These are phyloP conservation scores for Petrosia ficiformis DNA, from an alignment of 37 sponge, comb jelly and placozoan genomes.

Conservation along the genomic window DNA sequence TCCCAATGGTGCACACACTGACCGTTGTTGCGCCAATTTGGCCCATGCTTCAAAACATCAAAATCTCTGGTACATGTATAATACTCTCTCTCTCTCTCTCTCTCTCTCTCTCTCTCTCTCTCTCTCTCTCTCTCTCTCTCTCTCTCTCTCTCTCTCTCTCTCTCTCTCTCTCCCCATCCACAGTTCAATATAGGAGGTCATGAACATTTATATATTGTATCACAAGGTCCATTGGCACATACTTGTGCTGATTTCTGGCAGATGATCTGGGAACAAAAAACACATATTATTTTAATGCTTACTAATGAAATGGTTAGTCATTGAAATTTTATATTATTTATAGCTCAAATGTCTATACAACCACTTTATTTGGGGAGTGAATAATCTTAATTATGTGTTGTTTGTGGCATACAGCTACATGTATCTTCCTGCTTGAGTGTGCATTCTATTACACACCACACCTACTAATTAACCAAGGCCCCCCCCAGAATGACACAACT, in stretches of 20 bases:
- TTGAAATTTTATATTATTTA: not conserved
- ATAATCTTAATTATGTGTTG: not conserved
- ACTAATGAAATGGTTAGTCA: slow-evolving; percentile 61
- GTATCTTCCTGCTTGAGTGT: not conserved
- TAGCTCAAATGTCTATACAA: slow-evolving; percentile 1
- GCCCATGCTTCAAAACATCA: too few relatives aligned
- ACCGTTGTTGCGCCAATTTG: too few relatives aligned
- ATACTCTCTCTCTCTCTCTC: slow-evolving; percentile 30
- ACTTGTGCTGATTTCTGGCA: slow-evolving; percentile 96
- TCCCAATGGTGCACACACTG: too few relatives aligned
- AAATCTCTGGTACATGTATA: too few relatives aligned
- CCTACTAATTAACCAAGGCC: too few relatives aligned
- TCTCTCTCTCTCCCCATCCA: slow-evolving; percentile 13
- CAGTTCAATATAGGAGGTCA: slow-evolving; percentile 18
- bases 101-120: slow-evolving; percentile 35
- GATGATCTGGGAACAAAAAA: slow-evolving; percentile 90
- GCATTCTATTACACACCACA: too few relatives aligned
- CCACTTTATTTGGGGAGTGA: not conserved
- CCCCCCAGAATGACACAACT: too few relatives aligned
- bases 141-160: slow-evolving; percentile 30
- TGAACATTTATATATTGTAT: slow-evolving; percentile 47
- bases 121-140: slow-evolving; percentile 31
- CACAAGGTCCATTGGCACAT: slow-evolving; percentile 83
- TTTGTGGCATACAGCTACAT: not conserved
- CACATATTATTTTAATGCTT: slow-evolving; percentile 77